phyloP scores from a whole-genome alignment of 2,797 vertebrate species.

The Amphiprion clarkii region DNA sequence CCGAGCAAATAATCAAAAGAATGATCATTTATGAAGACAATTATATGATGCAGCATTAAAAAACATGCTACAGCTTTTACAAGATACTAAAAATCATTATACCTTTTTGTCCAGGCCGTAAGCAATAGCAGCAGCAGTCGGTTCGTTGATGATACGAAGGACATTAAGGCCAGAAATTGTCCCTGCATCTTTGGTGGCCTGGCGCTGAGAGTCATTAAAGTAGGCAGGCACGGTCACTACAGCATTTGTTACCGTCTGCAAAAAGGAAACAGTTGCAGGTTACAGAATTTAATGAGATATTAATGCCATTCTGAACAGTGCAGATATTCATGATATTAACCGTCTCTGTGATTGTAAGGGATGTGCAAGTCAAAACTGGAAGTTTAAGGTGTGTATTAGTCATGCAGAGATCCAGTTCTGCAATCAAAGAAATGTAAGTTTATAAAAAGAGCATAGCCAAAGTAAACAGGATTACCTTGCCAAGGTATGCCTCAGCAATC shows the following conservation, averaged over 20 bases:
- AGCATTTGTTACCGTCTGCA: slow-evolving; percentile 78
- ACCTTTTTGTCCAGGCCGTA: slow-evolving; percentile 88
- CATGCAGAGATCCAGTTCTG: neutral
- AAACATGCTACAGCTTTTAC: neutral
- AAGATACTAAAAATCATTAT: neutral
- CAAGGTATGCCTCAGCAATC: slow-evolving; percentile 86
- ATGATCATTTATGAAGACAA: neutral
- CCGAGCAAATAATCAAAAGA: neutral
- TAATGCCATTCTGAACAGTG: neutral
- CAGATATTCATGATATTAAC: neutral
- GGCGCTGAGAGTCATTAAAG: slow-evolving; percentile 96
- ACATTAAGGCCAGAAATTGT: slow-evolving; percentile 86
- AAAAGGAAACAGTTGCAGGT: neutral
- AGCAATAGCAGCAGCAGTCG: slow-evolving; percentile 86
- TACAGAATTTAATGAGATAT: neutral
- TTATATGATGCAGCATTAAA: neutral
- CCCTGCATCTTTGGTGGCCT: slow-evolving; percentile 91
- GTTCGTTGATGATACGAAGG: slow-evolving; percentile 87
- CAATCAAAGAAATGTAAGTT: neutral
- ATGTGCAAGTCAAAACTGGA: neutral
- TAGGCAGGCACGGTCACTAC: slow-evolving; percentile 88
- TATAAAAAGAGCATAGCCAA: neutral
- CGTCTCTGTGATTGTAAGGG: neutral
- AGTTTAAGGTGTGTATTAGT: neutral
- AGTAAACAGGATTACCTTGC: slow-evolving; percentile 74